Percentiles rank a stretch among this genome's conserved stretches.
phyloP scores from a whole-genome alignment of 2,888 invertebrate species.

The Drosophila mayaguana region DNA sequence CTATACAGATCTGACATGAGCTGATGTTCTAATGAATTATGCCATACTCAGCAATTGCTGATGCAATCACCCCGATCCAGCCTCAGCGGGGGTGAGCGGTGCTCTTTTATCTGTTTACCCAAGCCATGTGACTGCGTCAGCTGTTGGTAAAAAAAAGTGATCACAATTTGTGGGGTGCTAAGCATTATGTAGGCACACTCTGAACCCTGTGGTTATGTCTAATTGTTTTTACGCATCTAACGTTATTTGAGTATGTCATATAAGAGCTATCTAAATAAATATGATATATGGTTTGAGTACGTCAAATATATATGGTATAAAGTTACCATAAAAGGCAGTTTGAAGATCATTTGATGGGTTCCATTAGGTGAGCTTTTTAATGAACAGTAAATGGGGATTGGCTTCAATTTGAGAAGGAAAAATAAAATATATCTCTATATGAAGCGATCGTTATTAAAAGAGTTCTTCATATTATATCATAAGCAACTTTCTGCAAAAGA shows the following conservation, averaged over 20 bases:
- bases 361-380: not conserved
- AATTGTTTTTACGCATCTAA: conserved; percentile 36
- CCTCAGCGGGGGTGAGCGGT: conserved; percentile 22
- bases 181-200: conserved; percentile 27
- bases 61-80: conserved; percentile 47
- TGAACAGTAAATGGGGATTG: too few relatives aligned
- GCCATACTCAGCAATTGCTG: conserved; percentile 67
- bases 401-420: not conserved
- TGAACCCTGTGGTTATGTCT: conserved; percentile 53
- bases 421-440: not conserved
- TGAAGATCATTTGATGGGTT: not conserved
- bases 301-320: conserved; percentile 12
- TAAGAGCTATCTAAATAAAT: conserved; percentile 14
- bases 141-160: conserved; percentile 43
- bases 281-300: not conserved
- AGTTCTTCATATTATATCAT: too few relatives aligned
- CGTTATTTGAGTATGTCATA: conserved; percentile 16
- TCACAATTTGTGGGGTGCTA: conserved; percentile 47
- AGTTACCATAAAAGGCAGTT: conserved; percentile 9
- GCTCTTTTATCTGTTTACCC: conserved; percentile 23
- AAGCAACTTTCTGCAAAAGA: not conserved
- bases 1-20: conserved; percentile 48
- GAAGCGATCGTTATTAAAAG: too few relatives aligned
- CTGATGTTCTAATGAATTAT: conserved; percentile 56
- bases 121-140: conserved; percentile 54